Conservation (phyloP, 1,140 invertebrate species). For the Rhagoletis zephyria region DNA sequence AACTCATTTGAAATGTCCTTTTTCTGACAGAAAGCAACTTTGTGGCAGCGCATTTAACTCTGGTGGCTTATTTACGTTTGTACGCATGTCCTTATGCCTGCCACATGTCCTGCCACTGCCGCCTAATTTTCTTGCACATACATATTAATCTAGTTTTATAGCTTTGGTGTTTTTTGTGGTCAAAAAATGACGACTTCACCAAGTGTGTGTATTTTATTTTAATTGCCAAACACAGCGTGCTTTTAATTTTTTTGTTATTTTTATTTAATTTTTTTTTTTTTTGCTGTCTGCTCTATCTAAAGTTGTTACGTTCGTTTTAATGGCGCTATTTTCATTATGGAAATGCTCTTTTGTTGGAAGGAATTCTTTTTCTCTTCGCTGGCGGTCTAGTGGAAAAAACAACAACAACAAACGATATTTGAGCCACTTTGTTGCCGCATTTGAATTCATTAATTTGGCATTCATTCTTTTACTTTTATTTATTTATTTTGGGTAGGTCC, state of each 20-base stretch:
- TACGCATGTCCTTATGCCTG: slow-evolving; percentile 19
- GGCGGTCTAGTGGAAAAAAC: background rate
- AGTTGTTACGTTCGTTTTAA: slow-evolving; percentile 72
- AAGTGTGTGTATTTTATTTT: slow-evolving; percentile 59
- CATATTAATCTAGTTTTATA: slow-evolving; percentile 32
- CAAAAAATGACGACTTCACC: slow-evolving; percentile 43
- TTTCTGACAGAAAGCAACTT: background rate
- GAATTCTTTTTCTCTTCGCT: background rate
- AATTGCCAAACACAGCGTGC: slow-evolving; percentile 70
- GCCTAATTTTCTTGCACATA: slow-evolving; percentile 20
- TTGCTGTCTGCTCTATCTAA: slow-evolving; percentile 64
- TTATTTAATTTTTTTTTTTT: background rate
- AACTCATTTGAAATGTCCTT: background rate
- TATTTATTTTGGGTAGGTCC: slow-evolving; percentile 51
- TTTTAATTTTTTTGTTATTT: slow-evolving; percentile 60
- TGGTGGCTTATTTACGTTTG: background rate
- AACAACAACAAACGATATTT: background rate
- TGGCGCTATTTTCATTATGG: slow-evolving; percentile 72
- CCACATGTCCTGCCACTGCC: slow-evolving; percentile 28
- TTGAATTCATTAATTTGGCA: slow-evolving; percentile 28
- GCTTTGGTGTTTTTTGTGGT: slow-evolving; percentile 48
- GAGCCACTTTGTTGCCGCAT: background rate
- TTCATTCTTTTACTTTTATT: background rate
- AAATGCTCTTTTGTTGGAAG: slow-evolving; percentile 65
- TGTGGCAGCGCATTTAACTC: background rate